Base-by-base conservation (phyloP, 1,140 invertebrate species). In the Elymnias hypermnestra region DNA sequence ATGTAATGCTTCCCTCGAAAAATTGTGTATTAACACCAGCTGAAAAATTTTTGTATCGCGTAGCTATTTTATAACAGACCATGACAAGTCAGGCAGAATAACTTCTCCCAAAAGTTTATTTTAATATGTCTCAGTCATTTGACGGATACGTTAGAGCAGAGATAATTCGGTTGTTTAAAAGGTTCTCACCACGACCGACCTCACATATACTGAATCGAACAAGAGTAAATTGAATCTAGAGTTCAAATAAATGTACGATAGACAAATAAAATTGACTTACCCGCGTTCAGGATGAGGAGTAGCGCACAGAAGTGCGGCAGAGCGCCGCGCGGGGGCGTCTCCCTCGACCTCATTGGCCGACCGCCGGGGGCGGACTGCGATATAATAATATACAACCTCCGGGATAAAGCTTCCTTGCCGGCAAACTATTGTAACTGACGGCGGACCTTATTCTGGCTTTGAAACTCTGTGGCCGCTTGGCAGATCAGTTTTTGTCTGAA, bases 291-390 rank as follows among this genome's bases (percentile, higher is more conserved):
- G 43, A 75, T 26, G 57, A 77, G 69, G 35, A 81, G 63, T 28
- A 70, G 28, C 48, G 57, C 56, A 44, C 57, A 45, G 47, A 57
- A 41, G 38, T 63, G 50, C 43, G 48, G 63, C 62, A 57, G 44
- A 48, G 28, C 23, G 42, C 69, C 71, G 62, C 57, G 49, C 61
- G 68, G 60, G 68, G 76, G 76, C 76, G 76, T 48, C 44, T 48
- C 69, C 75, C 63, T 38, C 35, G 46, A 53, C 72, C 61, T 60
- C 76, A 81, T 81, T 81, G 73, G 76, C 62, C 62, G 60, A 63
- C 37, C 53, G 51, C 33, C 56, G 57, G 64, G 69, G 72, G 71
- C 71, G 68, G 54, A 60, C 52, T 40, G 43, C 54, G 55, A 63
- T 74, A 71, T 60, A 63, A 63, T 55, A 56, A 61, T 58, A 70